Evolutionary conservation across 2,113 vertebrate genomes (phyloP).

Genomic region (Athene cunicularia): DNA sequence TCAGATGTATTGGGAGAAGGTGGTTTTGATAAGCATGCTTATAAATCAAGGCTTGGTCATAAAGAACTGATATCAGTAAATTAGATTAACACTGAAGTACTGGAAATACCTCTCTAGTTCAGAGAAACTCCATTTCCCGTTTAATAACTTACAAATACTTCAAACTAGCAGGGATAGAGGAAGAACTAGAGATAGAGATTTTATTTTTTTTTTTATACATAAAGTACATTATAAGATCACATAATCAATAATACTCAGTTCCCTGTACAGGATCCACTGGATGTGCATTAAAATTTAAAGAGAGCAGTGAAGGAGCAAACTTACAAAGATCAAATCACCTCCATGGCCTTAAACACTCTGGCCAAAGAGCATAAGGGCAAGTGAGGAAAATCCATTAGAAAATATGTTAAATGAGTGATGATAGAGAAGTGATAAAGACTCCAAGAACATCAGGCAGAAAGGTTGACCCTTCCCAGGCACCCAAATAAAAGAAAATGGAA

Average conservation of each 20-base stretch:
- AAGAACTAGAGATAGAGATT: neutral
- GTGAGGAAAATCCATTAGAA: neutral
- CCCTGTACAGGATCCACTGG: neutral
- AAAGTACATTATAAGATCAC: neutral
- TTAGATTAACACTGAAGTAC: neutral
- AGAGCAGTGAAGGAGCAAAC: neutral
- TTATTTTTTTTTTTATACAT: neutral
- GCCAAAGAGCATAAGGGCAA: neutral
- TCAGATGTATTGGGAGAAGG: neutral
- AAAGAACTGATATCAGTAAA: neutral
- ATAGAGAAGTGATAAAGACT: neutral
- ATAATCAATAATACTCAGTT: slow-evolving; percentile 10
- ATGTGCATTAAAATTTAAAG: slow-evolving; percentile 39
- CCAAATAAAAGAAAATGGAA: neutral
- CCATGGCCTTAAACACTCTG: neutral
- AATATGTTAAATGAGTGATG: neutral
- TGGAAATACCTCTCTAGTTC: neutral
- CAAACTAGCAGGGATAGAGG: neutral
- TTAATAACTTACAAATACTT: slow-evolving; percentile 5
- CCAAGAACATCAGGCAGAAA: neutral
- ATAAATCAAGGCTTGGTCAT: slow-evolving; percentile 7
- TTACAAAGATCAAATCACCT: neutral
- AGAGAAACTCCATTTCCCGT: neutral
- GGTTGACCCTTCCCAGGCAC: neutral
- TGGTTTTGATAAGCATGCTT: neutral